These are phyloP conservation scores for Cranoglanis bouderius DNA, from an alignment of 2,113 vertebrate species.

Conservation along the genomic window DNA sequence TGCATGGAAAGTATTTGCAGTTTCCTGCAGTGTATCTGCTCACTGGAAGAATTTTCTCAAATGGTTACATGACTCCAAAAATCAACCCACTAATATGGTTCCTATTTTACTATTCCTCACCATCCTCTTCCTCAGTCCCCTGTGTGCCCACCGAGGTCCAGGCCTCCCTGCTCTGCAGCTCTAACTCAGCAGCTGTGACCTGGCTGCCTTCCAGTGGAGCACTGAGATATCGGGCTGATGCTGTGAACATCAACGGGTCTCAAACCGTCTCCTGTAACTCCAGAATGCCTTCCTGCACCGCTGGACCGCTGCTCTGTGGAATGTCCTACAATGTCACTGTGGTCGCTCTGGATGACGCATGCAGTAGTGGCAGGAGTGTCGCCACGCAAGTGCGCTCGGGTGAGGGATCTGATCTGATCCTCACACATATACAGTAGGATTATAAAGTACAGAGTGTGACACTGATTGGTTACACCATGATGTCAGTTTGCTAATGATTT, in stretches of 20 bases:
- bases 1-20: neutral
- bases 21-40: too few relatives aligned
- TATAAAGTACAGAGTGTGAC: neutral
- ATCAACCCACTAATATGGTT: neutral
- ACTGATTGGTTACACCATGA: neutral
- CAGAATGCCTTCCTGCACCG: conserved; percentile 63
- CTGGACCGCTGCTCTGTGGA: conserved; percentile 66
- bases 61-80: neutral
- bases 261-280: conserved; percentile 60
- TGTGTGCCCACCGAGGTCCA: conserved; percentile 67
- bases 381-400: conserved; percentile 62
- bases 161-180: conserved; percentile 60
- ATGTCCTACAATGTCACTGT: conserved; percentile 69
- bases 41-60: neutral
- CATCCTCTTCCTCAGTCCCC: conserved; percentile 61
- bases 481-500: neutral
- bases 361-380: conserved; percentile 58
- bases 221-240: conserved; percentile 59
- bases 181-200: conserved; percentile 64
- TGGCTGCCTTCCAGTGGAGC: conserved; percentile 70
- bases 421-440: neutral
- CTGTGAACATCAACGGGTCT: conserved; percentile 50
- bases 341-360: conserved; percentile 57
- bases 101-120: neutral
- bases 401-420: conserved; percentile 43